Conservation (phyloP, 1,140 invertebrate genomes). For the Bombus impatiens region DNA sequence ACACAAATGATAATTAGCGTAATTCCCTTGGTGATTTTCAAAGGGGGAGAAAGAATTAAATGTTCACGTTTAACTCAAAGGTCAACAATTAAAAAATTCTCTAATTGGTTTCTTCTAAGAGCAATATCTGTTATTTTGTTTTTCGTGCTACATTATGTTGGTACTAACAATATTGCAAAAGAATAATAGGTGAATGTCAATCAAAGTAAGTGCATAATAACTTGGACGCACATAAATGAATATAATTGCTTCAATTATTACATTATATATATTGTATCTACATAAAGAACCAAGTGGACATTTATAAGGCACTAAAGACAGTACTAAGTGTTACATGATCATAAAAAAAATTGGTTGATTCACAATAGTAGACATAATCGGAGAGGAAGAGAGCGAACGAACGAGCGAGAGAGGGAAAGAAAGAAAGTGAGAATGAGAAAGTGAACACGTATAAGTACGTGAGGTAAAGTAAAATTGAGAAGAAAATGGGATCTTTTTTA, state of each 20-base stretch:
- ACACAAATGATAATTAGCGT: slow-evolving; percentile 10
- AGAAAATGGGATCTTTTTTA: slow-evolving; percentile 49
- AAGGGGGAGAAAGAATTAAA: not conserved
- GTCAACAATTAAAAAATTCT: not conserved
- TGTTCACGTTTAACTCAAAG: slow-evolving; percentile 1
- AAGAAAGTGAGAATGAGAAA: not conserved
- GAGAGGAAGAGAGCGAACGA: not conserved
- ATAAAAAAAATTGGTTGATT: slow-evolving; percentile 46
- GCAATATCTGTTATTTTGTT: slow-evolving; percentile 1
- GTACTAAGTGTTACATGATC: slow-evolving; percentile 64
- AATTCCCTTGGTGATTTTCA: not conserved
- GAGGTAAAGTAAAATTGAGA: slow-evolving; percentile 11
- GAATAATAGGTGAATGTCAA: slow-evolving; percentile 48
- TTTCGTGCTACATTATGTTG: slow-evolving; percentile 18
- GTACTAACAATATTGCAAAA: slow-evolving; percentile 20
- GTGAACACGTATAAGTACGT: slow-evolving; percentile 5
- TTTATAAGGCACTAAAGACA: slow-evolving; percentile 67
- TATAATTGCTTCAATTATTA: slow-evolving; percentile 69
- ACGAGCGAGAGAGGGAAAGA: not conserved
- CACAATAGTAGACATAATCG: slow-evolving; percentile 53
- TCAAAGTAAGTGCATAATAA: slow-evolving; percentile 63
- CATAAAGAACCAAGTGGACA: slow-evolving; percentile 67
- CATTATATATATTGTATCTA: slow-evolving; percentile 46
- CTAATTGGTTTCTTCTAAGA: not conserved
- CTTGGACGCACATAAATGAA: slow-evolving; percentile 62